These are phyloP conservation scores for Paragorgia papillata DNA, from an alignment of 92 coral and sea anemone genomes.

Conservation along the genomic window DNA sequence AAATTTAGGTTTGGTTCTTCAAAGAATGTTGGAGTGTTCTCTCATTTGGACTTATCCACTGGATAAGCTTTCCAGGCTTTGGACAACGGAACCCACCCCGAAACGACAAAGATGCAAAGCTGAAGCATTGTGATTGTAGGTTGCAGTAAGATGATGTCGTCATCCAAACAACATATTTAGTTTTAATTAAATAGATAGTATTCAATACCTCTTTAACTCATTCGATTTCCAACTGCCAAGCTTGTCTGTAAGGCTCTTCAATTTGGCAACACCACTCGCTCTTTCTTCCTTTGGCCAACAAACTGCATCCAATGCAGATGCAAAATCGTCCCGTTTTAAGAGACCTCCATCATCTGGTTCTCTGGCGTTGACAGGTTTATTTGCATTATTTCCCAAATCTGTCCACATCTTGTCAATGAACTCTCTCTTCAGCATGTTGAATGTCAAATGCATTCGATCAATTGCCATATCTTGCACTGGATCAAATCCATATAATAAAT, in stretches of 20 bases:
- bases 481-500: constrained; percentile 62
- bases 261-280: constrained; percentile 64
- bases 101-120: background rate
- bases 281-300: constrained; percentile 62
- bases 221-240: constrained; percentile 7
- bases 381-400: constrained; percentile 42
- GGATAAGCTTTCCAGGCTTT: no score
- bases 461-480: no score
- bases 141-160: no score
- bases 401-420: constrained; percentile 73
- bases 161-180: no score
- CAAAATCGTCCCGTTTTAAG: background rate
- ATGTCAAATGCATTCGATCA: no score
- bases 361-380: background rate
- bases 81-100: no score
- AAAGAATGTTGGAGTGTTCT: background rate
- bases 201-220: background rate
- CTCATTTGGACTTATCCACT: background rate
- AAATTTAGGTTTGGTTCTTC: no score
- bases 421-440: no score
- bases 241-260: constrained; percentile 51
- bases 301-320: no score
- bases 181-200: no score
- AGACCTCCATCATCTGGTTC: constrained; percentile 10
- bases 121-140: no score